Percentiles rank a stretch among this genome's conserved stretches.
Evolutionary conservation across 2,113 vertebrate species (phyloP).

Genomic region (Marmota monax): DNA sequence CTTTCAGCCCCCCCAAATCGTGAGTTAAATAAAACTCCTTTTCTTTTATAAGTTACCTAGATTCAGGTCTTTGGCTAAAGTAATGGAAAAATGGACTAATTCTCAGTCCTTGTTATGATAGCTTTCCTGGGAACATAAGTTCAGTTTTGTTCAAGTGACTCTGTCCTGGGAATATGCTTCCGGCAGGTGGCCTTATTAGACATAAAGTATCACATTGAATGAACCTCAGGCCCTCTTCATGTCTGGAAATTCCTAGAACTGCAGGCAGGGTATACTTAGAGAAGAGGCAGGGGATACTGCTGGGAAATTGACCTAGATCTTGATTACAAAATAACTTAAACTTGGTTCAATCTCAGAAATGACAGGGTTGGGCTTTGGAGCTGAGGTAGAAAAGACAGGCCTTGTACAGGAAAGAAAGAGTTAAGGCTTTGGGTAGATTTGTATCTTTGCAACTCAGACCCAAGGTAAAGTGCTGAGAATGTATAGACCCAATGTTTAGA

Average conservation of each 20-base stretch:
- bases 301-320: neutral
- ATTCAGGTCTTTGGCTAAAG: neutral
- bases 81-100: neutral
- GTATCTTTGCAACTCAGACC: neutral
- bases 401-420: neutral
- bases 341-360: neutral
- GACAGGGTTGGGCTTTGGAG: neutral
- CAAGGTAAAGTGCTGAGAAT: conserved; percentile 30
- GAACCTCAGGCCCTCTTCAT: neutral
- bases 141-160: conserved; percentile 5
- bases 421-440: neutral
- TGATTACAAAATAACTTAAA: conserved; percentile 3
- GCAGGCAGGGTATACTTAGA: neutral
- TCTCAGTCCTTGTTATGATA: neutral
- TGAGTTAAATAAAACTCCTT: neutral
- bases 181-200: neutral
- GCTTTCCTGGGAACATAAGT: neutral
- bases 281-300: neutral
- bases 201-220: neutral
- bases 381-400: neutral
- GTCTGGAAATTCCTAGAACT: neutral
- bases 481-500: conserved; percentile 23
- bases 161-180: neutral
- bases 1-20: neutral
- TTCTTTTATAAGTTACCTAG: neutral